Evolutionary conservation across 2,888 invertebrate species (phyloP), one percentile per base, ranked within the genome.

Genomic region (Crematogaster levior): DNA sequence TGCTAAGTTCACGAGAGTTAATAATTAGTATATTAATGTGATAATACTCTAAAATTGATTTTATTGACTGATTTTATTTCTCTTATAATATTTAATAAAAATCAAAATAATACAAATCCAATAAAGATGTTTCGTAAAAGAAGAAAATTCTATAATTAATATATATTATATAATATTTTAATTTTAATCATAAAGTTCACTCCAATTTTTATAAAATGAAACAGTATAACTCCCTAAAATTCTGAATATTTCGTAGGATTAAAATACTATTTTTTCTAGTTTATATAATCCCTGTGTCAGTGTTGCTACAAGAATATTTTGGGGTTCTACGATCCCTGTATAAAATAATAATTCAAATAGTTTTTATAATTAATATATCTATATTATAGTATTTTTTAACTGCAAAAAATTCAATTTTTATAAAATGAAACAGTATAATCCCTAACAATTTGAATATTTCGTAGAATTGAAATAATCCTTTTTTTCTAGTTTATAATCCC

Each of bases 261-360:
- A 3, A 40, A 30, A 21, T 34, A 40, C 9, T 10, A 40, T 40
- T 51, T 63, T 51, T 7, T 9, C 4, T 21, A 37, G 7, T 51
- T 37, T n/a, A n/a, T 40, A 65, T 30, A 34, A 46, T 15, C 27
- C n/a, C 21, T 10, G 1, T 37, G 27, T 53, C 37, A 30, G 18
- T n/a, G n/a, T 61, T 24, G 27, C 51, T 40, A 46, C 61, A 34
- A 46, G 34, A n/a, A 46, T 15, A 46, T 37, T 18, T n/a, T 24
- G 12, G 24, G 24, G 3, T 51, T 61, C 9, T 40, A 24, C 12
- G 18, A 37, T 27, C 51, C 37, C 37, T n/a, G 5, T 21, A 34
- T 75, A 53, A 75, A 75, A 75, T 75, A n/a, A 70, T 68, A 56
- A 79, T 79, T 68, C 34, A 56, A 40, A 79, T 46, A 56, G 9